Evolutionary conservation across 2,888 invertebrate species (phyloP), one percentile per base, ranked within the genome.

Genomic region (Agrochola macilenta): DNA sequence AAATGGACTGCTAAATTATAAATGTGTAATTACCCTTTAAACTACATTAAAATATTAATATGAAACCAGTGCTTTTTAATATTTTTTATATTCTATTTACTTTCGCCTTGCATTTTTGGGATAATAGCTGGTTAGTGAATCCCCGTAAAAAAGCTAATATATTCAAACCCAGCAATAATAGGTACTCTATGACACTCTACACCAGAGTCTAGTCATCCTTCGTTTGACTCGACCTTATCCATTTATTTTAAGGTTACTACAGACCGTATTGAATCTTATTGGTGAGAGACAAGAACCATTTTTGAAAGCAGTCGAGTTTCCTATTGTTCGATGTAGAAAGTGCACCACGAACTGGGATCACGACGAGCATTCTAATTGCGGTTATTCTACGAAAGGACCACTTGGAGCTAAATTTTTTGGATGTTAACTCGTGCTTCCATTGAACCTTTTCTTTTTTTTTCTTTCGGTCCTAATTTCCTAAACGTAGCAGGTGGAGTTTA

Each of bases 261-360:
- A 82, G 8, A 76, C 74, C 66, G 86, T 82, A 83, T 80, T 87
- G 86, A 87, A 85, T 86, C 89, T 88, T 93, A 89, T 78, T 35
- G 54, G 52, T 58, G 61, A 26, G 77, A 66, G 14, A 73, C 88
- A 93, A 89, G 90, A 86, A 81, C 79, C 76, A 75, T 87, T 89
- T 89, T 86, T 83, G 82, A 79, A 82, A 86, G 84, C 76, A 63
- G 82, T 81, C 66, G 46, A n/a, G 74, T 72, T 84, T 82, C 87
- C 89, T 88, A 92, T 94, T 93, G 93, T 94, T 92, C 83, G 86
- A 65, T 85, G 88, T 94, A 94, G 94, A 95, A 94, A 95, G 94
- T 93, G 92, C 92, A 92, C 90, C 91, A 91, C 90, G 89, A 87
- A 88, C 90, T 81, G 87, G 90, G 90, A 92, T 91, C 93, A 92